Evolutionary conservation across 92 coral and sea anemone species (phyloP).

Genomic region (Epizoanthus scotinus): DNA sequence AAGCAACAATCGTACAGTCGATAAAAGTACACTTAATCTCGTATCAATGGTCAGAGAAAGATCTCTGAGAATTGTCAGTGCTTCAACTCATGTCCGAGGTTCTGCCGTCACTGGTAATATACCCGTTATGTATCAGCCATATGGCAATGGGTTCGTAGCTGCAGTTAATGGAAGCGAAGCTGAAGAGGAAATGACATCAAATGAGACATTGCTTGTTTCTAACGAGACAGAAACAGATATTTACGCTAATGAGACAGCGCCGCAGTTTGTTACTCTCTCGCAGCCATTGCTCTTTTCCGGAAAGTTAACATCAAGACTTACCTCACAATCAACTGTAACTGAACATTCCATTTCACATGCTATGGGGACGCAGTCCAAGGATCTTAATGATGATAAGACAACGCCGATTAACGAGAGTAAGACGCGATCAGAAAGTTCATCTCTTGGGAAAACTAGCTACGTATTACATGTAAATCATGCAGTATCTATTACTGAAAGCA

Average conservation of each 20-base stretch:
- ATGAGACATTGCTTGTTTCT: constrained; percentile 93
- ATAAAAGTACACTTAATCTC: constrained; percentile 2
- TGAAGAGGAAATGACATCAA: constrained; percentile 93
- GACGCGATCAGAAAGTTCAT: not conserved
- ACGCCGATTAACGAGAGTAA: not conserved
- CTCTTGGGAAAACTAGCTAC: no score
- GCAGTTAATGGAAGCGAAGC: constrained; percentile 60
- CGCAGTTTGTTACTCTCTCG: constrained; percentile 72
- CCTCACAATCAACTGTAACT: constrained; percentile 51
- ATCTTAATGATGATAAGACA: not conserved
- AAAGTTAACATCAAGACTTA: constrained; percentile 52
- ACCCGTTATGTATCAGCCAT: constrained; percentile 9
- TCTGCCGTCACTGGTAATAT: constrained; percentile 18
- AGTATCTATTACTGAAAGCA: not conserved
- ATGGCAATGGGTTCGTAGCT: constrained; percentile 50
- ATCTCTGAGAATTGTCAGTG: not conserved
- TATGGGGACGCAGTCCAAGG: not conserved
- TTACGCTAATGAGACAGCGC: constrained; percentile 92
- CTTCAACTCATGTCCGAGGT: not conserved
- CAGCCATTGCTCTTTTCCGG: constrained; percentile 72
- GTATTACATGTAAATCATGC: not conserved
- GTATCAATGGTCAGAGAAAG: not conserved
- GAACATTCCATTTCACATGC: not conserved
- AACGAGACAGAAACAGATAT: constrained; percentile 97
- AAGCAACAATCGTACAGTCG: not conserved